These are phyloP conservation scores for Sebastes dallii DNA, from an alignment of 2,797 vertebrate genomes.

Conservation along the genomic window DNA sequence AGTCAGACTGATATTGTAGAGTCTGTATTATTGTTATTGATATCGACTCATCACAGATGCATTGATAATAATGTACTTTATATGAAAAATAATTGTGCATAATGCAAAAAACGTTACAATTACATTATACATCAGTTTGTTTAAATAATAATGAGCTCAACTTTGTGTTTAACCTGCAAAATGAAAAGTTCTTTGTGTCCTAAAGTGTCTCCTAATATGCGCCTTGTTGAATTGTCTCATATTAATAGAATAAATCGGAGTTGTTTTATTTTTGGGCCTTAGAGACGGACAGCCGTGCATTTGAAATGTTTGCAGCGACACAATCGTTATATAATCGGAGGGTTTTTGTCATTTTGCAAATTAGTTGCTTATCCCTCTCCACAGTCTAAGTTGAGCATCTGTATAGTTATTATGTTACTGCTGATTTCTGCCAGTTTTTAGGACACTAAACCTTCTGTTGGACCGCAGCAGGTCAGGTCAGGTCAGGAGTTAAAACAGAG, in stretches of 20 bases:
- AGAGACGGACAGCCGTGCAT: neutral
- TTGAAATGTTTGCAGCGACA: neutral
- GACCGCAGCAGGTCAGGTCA: neutral
- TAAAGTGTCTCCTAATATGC: neutral
- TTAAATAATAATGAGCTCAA: neutral
- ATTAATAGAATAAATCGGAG: fast-evolving
- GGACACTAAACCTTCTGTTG: neutral
- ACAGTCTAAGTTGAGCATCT: neutral
- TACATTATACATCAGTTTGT: neutral
- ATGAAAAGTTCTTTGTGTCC: neutral
- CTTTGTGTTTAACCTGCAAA: neutral
- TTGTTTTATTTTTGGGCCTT: neutral
- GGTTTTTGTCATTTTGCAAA: neutral
- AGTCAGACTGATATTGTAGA: neutral
- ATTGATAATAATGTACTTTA: neutral
- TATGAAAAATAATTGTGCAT: neutral
- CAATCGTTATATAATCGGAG: neutral
- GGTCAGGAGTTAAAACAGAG: too few species aligned
- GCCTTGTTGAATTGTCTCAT: neutral
- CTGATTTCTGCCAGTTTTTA: neutral
- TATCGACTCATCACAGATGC: neutral
- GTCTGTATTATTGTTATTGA: neutral
- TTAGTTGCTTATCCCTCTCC: neutral
- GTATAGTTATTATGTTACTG: neutral
- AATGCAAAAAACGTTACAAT: fast-evolving